A percentile compares a stretch with the other conserved stretches of the same genome.
phyloP scores from a whole-genome alignment of 2,888 invertebrate species.

The Ormyrus pomaceus region DNA sequence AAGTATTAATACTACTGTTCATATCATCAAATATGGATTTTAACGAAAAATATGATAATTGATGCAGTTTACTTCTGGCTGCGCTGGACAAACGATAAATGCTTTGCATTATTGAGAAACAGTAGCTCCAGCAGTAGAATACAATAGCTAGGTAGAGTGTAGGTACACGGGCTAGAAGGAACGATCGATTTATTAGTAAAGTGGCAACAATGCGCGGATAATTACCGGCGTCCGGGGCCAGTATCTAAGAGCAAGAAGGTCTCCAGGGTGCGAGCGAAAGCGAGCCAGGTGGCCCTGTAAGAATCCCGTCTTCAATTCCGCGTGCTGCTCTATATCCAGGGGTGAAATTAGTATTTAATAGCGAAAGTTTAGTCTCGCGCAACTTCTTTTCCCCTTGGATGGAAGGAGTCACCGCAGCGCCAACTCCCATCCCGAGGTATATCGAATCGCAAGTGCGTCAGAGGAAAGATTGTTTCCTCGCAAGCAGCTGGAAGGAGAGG shows the following conservation, averaged over 20 bases:
- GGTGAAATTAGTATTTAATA: conserved; percentile 69
- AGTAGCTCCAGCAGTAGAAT: too few species aligned
- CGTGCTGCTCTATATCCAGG: conserved; percentile 55
- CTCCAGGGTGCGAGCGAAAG: conserved; percentile 52
- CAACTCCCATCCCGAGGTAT: conserved; percentile 19
- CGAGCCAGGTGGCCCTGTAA: not conserved
- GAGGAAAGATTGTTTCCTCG: conserved; percentile 17
- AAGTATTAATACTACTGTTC: not conserved
- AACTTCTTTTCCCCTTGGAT: not conserved
- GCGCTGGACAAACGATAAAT: too few species aligned
- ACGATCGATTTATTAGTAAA: conserved; percentile 65
- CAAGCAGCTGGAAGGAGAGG: not conserved
- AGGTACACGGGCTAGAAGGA: conserved; percentile 5
- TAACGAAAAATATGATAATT: too few species aligned
- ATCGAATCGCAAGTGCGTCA: conserved; percentile 12
- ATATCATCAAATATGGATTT: too few species aligned
- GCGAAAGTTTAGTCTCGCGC: conserved; percentile 63
- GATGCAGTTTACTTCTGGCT: too few species aligned
- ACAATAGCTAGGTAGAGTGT: too few species aligned
- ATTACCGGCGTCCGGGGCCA: conserved; percentile 61
- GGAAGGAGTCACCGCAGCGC: not conserved
- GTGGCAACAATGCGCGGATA: conserved; percentile 65
- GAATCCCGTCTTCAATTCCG: conserved; percentile 48
- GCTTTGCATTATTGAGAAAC: too few species aligned
- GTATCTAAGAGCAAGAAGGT: conserved; percentile 63